These are phyloP conservation scores for Siniperca chuatsi DNA, from an alignment of 2,113 vertebrate genomes.

Conservation along the genomic window DNA sequence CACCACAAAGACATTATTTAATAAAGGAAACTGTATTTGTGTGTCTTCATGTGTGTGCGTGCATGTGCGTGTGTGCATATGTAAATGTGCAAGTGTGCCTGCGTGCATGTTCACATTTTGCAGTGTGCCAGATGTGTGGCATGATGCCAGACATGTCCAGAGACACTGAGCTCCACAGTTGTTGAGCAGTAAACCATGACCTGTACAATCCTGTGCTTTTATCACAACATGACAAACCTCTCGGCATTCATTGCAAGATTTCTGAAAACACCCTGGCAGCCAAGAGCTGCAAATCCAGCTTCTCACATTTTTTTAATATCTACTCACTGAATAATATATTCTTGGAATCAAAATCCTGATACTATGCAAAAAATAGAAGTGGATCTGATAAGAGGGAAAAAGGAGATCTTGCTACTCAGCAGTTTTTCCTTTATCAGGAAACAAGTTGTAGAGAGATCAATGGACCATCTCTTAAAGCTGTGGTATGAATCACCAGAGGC, in stretches of 20 bases:
- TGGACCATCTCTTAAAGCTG: constrained; percentile 55
- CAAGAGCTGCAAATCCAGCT: constrained; percentile 51
- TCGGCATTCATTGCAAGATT: constrained; percentile 48
- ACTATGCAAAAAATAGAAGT: constrained; percentile 59
- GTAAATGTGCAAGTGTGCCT: constrained; percentile 23
- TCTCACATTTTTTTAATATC: constrained; percentile 54
- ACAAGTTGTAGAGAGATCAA: constrained; percentile 66
- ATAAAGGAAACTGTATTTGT: constrained; percentile 48
- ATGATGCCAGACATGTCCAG: constrained; percentile 59
- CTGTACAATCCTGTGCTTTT: constrained; percentile 58
- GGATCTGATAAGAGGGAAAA: constrained; percentile 57
- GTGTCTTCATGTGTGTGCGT: neutral
- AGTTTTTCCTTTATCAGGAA: constrained; percentile 67
- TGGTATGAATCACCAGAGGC: constrained; percentile 63
- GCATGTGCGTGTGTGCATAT: neutral
- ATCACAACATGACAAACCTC: constrained; percentile 67
- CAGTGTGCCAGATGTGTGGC: constrained; percentile 60
- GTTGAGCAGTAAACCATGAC: constrained; percentile 70
- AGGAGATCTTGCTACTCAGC: constrained; percentile 62
- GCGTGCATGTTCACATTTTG: constrained; percentile 32
- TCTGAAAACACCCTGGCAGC: constrained; percentile 35
- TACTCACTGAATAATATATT: constrained; percentile 73
- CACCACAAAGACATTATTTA: constrained; percentile 57
- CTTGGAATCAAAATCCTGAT: constrained; percentile 67
- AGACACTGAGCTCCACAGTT: constrained; percentile 56